phyloP scores from a whole-genome alignment of 2,888 invertebrate genomes.

The Sminthurinus aureus region DNA sequence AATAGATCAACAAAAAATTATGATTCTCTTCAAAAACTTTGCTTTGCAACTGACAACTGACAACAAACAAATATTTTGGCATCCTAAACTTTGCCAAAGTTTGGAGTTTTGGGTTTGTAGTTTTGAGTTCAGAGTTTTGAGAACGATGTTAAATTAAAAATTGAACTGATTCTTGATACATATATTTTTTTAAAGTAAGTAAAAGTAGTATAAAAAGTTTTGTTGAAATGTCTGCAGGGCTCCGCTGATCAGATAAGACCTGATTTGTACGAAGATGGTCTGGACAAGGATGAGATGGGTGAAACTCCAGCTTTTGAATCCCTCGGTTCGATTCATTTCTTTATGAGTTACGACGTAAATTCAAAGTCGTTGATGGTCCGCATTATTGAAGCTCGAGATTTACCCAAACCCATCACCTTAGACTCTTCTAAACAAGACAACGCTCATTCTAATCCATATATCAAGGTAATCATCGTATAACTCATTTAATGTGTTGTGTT shows the following conservation, averaged over 20 bases:
- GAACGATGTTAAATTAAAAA: no score
- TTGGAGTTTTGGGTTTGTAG: no score
- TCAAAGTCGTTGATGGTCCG: conserved; percentile 60
- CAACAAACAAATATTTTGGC: no score
- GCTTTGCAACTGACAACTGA: no score
- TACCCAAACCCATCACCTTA: conserved; percentile 63
- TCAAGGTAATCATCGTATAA: conserved; percentile 60
- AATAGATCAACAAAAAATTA: no score
- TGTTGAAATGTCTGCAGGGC: conserved; percentile 35
- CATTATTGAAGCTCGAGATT: conserved; percentile 64
- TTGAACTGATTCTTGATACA: no score
- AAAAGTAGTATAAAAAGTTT: no score
- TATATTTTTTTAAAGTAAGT: no score
- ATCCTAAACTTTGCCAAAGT: no score
- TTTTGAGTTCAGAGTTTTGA: no score
- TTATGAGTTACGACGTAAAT: conserved; percentile 52
- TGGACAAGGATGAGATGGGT: conserved; percentile 25
- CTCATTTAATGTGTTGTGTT: background rate
- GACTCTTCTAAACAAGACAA: conserved; percentile 63
- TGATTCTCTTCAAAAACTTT: no score
- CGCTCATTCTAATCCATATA: conserved; percentile 64
- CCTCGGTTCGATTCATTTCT: conserved; percentile 53
- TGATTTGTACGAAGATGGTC: conserved; percentile 50
- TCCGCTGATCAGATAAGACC: conserved; percentile 56
- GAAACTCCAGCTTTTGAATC: conserved; percentile 45